Base-by-base conservation (phyloP, 2,797 vertebrate species). In the Rachycentron canadum region DNA sequence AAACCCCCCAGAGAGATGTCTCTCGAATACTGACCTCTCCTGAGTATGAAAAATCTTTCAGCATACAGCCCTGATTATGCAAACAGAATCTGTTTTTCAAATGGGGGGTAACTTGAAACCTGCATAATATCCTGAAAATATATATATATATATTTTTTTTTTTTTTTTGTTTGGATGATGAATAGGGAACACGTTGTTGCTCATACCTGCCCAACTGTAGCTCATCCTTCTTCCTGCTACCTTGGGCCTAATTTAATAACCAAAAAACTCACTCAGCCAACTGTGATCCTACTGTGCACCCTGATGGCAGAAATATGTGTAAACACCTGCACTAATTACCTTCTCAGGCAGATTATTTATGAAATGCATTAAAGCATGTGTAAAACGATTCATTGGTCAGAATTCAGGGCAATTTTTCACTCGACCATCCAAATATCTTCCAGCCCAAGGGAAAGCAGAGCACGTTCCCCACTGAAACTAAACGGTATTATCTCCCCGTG, bases 321-420 rank as follows among this genome's bases (percentile, higher is more conserved):
- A 94, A 93, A 94, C 92, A 94, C 93, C 92, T 93, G 91, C 90
- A 88, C 92, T 94, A 94, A 94, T 94, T 93, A 93, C 90, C 89
- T 89, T 91, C 86, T 87, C 83, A 69, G 82, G 76, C 82, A 86
- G 89, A 92, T 93, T 91, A 93, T 93, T 94, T 92, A 93, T 94
- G 90, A 92, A 93, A 90, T 70, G 89, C 90, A 90, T 90, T 90
- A 93, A 92, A 89, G 87, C 86, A 78, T 79, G 88, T 66, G 85
- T 86, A 89, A 93, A 91, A 93, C 83, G 84, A 93, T 84, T 92
- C 87, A 91, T 88, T 92, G 90, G 88, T 93, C 89, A 93, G 88
- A 92, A 87, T 86, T 90, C 63, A n/a, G 81, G 61, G 88, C 81
- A 61, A 91, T 92, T 92, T 91, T 90, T 93, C 86, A 93, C 79